Percentiles rank a stretch among this genome's conserved stretches.
Conservation (phyloP, 2,113 vertebrate species). For the Planiliza haematocheilus region DNA sequence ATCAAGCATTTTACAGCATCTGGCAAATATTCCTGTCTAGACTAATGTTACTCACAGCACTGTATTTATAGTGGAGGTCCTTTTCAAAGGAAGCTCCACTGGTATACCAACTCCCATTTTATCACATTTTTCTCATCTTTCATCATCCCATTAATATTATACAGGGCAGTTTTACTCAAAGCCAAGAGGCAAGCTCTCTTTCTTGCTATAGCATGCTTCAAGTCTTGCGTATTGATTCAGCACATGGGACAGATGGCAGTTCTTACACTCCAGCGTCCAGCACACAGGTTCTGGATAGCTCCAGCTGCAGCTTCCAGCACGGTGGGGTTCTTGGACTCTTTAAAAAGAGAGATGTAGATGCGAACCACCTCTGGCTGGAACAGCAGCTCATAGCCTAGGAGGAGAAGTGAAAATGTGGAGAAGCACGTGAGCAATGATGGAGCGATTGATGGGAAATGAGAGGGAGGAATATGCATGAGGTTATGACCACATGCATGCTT, state of each 20-base stretch:
- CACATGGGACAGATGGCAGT: background rate
- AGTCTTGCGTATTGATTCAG: too few species aligned
- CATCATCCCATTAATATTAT: too few species aligned
- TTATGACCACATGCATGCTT: background rate
- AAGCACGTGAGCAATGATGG: too few species aligned
- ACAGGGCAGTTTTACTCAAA: background rate
- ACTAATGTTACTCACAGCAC: too few species aligned
- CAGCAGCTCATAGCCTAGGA: conserved; percentile 93
- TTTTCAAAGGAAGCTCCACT: background rate
- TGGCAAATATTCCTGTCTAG: too few species aligned
- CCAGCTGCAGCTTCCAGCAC: conserved; percentile 95
- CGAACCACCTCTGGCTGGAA: conserved; percentile 96
- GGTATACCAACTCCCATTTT: background rate
- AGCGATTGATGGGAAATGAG: background rate
- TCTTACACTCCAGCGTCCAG: conserved; percentile 91
- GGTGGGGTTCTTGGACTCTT: conserved; percentile 90
- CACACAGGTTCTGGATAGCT: conserved; percentile 96
- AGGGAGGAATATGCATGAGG: background rate
- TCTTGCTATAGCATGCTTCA: too few species aligned
- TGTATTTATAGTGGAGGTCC: background rate
- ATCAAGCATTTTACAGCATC: background rate
- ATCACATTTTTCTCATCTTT: too few species aligned
- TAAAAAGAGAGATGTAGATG: conserved; percentile 93
- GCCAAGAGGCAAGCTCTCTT: background rate
- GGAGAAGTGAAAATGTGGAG: too few species aligned